Conservation (phyloP, 1,140 invertebrate genomes). For the Hyles vespertilio region DNA sequence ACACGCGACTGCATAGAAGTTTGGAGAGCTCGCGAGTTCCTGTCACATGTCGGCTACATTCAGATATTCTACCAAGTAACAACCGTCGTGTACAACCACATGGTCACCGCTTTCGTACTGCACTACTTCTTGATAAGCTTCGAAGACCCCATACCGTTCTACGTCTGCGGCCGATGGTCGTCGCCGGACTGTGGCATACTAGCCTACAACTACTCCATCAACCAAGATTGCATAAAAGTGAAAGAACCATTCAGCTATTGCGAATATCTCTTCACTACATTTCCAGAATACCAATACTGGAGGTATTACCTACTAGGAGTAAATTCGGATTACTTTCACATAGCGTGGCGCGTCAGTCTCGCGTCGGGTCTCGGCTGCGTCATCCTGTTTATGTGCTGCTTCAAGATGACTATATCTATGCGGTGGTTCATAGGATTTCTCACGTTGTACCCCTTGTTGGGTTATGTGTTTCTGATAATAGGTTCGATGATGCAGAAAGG, state of each 20-base stretch:
- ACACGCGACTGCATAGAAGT: constrained; percentile 78
- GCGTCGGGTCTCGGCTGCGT: constrained; percentile 40
- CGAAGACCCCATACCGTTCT: constrained; percentile 52
- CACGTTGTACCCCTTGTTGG: constrained; percentile 32
- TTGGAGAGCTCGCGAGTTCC: constrained; percentile 49
- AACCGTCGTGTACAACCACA: constrained; percentile 45
- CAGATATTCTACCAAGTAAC: constrained; percentile 41
- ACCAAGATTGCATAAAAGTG: constrained; percentile 44
- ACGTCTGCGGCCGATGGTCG: constrained; percentile 51
- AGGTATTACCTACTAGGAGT: constrained; percentile 31
- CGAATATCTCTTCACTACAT: constrained; percentile 37
- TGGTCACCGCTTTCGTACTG: constrained; percentile 35
- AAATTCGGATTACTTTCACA: constrained; percentile 12
- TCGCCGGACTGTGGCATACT: constrained; percentile 42
- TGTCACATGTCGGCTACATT: constrained; percentile 52
- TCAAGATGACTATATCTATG: constrained; percentile 40
- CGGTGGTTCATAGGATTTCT: constrained; percentile 31
- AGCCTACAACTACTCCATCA: constrained; percentile 44
- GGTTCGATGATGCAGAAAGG: constrained; percentile 62
- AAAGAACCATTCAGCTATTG: constrained; percentile 32
- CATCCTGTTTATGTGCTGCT: constrained; percentile 38
- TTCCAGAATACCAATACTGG: constrained; percentile 61
- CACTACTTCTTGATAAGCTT: constrained; percentile 63
- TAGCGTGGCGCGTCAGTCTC: constrained; percentile 50
- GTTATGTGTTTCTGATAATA: constrained; percentile 38